Base-by-base conservation (phyloP, 30 jellyfish, hydroid and myxozoan species). In the Morbakka virulenta region DNA sequence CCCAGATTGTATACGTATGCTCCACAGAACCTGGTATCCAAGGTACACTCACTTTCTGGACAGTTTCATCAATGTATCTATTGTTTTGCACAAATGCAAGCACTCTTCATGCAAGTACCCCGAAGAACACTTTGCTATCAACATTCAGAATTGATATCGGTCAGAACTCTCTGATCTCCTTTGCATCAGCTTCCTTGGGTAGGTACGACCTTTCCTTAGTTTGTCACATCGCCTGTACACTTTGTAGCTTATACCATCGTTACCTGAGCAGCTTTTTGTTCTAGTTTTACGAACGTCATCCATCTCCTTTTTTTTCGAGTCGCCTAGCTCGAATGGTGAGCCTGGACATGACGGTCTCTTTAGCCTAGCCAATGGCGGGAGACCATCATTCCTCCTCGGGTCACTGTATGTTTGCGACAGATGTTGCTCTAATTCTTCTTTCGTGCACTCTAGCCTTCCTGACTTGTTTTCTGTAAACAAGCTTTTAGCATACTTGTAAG, bases 231-330 rank as follows among this genome's bases (percentile, higher is more conserved):
- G 32, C 71, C 4, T 57, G 32, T 57, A 57, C 34, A 14, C 71
- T 57, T 57, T 57, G 71, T 57, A 57, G 32, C 71, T 57, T 24
- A 57, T 24, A 14, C 71, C 71, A 57, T 57, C 71, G 71, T 57
- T 57, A 14, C 71, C 71, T 14, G 71, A 26, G 11, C 34, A 21
- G 71, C 71, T 57, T 57, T 57, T 57, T 26, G 71, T 24, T 57
- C 71, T 57, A 14, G 71, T 26, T 57, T 57, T 57, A 20, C 32
- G 25, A 24, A 57, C 11, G 71, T 20, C 71, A 24, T 57, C 71
- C 25, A 57, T 9, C 32, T 57, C n/a, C n/a, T 41, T 24, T 57
- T 57, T 57, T 57, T 57, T 57, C 34, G 21, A 14, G 32, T 57
- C 71, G 32, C 32, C 32, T 14, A 57, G 34, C 34, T 57, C 71